Base-by-base conservation (phyloP, 2,113 vertebrate species). In the Colaptes auratus region DNA sequence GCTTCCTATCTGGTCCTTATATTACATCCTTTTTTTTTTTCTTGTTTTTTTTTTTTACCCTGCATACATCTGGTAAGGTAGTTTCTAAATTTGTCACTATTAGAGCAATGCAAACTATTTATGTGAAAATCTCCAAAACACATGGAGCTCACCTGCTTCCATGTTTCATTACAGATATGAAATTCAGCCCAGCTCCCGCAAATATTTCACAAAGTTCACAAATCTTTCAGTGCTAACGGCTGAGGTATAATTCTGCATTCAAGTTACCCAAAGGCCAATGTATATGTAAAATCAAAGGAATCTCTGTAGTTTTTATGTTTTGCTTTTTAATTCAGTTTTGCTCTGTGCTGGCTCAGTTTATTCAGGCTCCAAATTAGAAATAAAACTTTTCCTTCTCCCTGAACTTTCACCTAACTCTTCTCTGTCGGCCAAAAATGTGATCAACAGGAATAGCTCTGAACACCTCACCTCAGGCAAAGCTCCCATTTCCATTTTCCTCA, bases 401-500 rank as follows among this genome's bases (percentile, higher is more conserved):
- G 12, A 96, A 91, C 88, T 93, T 96, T 89, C 70, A 93, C 75
- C 61, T 48, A 93, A 73, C 63, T 76, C 8, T 72, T 73, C 55
- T 48, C 28, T 86, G 44, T 27, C 33, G 88, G 89, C 82, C 89
- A 96, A 90, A 92, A 95, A 65, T 35, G 15, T 75, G 64, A 90
- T 93, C 70, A 93, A 92, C 55, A 74, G 66, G 39, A 92, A 70
- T 46, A 86, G 30, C 30, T 87, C 75, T 79, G 35, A 92, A 92
- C 84, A 87, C 33, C 67, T 93, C 71, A 90, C 66, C 88, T 95
- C 87, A 90, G 86, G 86, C 91, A 93, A 89, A 94, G 33, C 39
- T 94, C 79, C 48, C 74, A 97, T 96, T 97, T 96, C 92, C 67
- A 86, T 95, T 92, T 96, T 89, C 56, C 82, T 97, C 95, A 89